A percentile compares a stretch with the other conserved stretches of the same genome.
Conservation (phyloP, 2,888 invertebrate species). For the Macropis europaea region DNA sequence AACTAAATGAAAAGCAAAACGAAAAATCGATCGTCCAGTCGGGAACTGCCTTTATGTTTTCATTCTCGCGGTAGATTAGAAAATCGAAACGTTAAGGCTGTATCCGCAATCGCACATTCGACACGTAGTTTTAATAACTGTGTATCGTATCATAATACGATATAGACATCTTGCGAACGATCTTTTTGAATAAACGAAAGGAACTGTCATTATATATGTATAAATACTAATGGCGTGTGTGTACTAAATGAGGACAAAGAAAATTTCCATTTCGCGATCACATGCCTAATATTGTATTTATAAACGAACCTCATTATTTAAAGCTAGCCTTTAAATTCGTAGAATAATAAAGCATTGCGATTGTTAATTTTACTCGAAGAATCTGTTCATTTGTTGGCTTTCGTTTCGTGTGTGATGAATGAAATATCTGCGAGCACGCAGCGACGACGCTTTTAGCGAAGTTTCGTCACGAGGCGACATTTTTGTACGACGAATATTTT, state of each 20-base stretch:
- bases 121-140: conserved; percentile 22
- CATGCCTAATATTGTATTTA: conserved; percentile 33
- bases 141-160: conserved; percentile 23
- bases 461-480: no score
- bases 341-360: conserved; percentile 1
- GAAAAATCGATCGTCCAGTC: conserved; percentile 14
- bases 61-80: conserved; percentile 8
- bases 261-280: conserved; percentile 25
- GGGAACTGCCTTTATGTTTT: conserved; percentile 7
- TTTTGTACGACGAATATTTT: conserved; percentile 46
- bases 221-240: conserved; percentile 1
- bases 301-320: conserved; percentile 28
- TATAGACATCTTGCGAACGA: conserved; percentile 9
- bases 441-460: neutral
- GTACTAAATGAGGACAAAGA: neutral
- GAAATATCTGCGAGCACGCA: neutral
- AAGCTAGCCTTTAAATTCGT: conserved; percentile 11
- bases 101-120: conserved; percentile 33
- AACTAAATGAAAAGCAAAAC: neutral
- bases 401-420: no score
- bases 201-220: conserved; percentile 4
- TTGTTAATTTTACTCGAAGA: conserved; percentile 17
- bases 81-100: conserved; percentile 16
- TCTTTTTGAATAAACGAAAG: conserved; percentile 1
- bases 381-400: conserved; percentile 24